A percentile compares a stretch with the other conserved stretches of the same genome.
Evolutionary conservation across 1,140 invertebrate genomes (phyloP).

Genomic region (Dendroctonus ponderosae): DNA sequence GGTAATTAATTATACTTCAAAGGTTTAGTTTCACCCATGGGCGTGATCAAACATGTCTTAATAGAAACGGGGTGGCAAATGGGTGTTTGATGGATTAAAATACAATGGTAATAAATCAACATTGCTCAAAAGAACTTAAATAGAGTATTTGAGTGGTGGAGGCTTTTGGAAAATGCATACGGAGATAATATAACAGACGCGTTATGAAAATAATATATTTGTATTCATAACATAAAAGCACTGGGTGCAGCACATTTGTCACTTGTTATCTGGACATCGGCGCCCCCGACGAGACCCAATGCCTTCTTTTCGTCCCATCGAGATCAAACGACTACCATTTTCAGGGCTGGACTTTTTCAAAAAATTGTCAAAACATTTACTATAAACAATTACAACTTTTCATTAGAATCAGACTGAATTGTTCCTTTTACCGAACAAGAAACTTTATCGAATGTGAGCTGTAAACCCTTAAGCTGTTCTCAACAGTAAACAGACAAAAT

Average conservation of each 20-base stretch:
- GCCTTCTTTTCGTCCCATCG: conserved; percentile 26
- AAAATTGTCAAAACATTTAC: neutral
- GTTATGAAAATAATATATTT: conserved; percentile 42
- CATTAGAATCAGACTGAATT: too few relatives aligned
- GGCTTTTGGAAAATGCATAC: neutral
- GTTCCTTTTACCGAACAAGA: too few relatives aligned
- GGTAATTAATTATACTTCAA: neutral
- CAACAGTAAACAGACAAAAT: too few relatives aligned
- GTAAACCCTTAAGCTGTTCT: too few relatives aligned
- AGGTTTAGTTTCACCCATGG: conserved; percentile 1
- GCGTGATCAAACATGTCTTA: neutral
- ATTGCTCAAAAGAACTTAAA: neutral
- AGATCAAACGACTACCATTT: neutral
- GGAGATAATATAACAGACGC: conserved; percentile 5
- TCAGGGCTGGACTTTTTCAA: conserved; percentile 3
- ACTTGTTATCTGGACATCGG: conserved; percentile 49
- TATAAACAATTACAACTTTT: neutral
- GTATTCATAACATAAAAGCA: conserved; percentile 49
- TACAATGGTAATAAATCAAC: neutral
- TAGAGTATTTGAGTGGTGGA: neutral
- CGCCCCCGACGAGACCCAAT: conserved; percentile 42
- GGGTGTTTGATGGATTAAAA: neutral
- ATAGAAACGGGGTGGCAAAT: neutral
- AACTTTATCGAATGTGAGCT: too few relatives aligned
- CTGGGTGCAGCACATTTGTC: conserved; percentile 49